Percentiles rank a stretch among this genome's conserved stretches.
Conservation (phyloP, 2,797 vertebrate species). For the Pogonophryne albipinna region DNA sequence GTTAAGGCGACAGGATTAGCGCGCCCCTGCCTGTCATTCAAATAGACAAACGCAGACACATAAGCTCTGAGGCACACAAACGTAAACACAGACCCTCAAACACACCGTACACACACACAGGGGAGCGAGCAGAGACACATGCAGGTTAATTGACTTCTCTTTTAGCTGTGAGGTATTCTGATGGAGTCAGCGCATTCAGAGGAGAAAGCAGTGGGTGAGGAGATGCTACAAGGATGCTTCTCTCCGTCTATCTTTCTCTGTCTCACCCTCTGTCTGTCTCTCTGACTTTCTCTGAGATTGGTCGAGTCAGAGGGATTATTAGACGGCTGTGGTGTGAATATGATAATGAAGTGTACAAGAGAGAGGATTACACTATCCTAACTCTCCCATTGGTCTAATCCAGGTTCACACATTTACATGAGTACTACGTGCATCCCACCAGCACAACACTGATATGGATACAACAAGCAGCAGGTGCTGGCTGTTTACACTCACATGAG, state of each 20-base stretch:
- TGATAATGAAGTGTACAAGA: conserved; percentile 76
- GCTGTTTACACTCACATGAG: conserved; percentile 59
- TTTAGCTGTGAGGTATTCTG: conserved; percentile 52
- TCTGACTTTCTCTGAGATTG: conserved; percentile 36
- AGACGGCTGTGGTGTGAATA: conserved; percentile 66
- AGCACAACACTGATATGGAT: conserved; percentile 59
- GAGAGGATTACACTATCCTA: conserved; percentile 76
- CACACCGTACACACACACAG: conserved; percentile 20
- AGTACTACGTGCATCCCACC: conserved; percentile 46
- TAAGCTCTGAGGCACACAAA: not conserved
- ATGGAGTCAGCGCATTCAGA: conserved; percentile 72
- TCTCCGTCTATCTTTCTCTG: conserved; percentile 3
- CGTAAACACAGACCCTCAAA: conserved; percentile 13
- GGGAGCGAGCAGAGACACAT: conserved; percentile 29
- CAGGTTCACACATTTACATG: conserved; percentile 69
- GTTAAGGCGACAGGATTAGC: conserved; percentile 53
- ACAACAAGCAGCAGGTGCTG: conserved; percentile 54
- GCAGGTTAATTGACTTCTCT: conserved; percentile 76
- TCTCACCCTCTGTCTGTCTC: not conserved
- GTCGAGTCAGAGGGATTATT: conserved; percentile 70
- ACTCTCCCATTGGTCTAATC: conserved; percentile 75
- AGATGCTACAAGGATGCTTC: conserved; percentile 36
- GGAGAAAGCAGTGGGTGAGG: conserved; percentile 49
- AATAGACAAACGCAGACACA: conserved; percentile 13
- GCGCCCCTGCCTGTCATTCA: conserved; percentile 42